Evolutionary conservation across 2,888 invertebrate species (phyloP).

Genomic region (Tortrix viridana): DNA sequence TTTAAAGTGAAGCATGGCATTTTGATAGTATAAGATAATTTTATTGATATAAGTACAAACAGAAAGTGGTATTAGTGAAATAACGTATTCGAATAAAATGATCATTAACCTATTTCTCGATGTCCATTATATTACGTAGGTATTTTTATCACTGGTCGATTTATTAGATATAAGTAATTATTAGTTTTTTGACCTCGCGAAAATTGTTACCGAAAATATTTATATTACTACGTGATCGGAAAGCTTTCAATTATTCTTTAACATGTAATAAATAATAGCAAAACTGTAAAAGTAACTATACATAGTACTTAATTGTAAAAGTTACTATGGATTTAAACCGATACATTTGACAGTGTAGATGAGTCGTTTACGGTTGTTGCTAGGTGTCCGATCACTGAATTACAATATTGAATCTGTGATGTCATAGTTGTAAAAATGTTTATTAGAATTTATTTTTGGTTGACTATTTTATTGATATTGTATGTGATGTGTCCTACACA

Average conservation of each 20-base stretch:
- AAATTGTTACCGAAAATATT: slow-evolving; percentile 52
- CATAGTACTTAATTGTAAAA: too few species aligned
- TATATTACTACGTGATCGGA: slow-evolving; percentile 39
- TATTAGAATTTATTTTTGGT: slow-evolving; percentile 58
- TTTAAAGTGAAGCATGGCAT: slow-evolving; percentile 63
- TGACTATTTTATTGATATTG: slow-evolving; percentile 51
- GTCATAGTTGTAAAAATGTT: slow-evolving; percentile 60
- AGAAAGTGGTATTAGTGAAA: slow-evolving; percentile 37
- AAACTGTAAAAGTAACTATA: not conserved
- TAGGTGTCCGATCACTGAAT: slow-evolving; percentile 40
- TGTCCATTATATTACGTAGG: slow-evolving; percentile 16
- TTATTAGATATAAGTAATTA: slow-evolving; percentile 6
- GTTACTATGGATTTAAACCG: not conserved
- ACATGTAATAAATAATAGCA: not conserved
- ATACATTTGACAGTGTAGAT: not conserved
- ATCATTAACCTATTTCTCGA: slow-evolving; percentile 15
- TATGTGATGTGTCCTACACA: slow-evolving; percentile 60
- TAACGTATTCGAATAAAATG: slow-evolving; percentile 22
- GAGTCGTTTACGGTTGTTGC: not conserved
- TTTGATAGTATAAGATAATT: slow-evolving; percentile 56
- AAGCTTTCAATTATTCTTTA: not conserved
- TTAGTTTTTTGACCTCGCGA: slow-evolving; percentile 44
- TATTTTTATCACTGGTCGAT: slow-evolving; percentile 16
- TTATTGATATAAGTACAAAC: slow-evolving; percentile 51
- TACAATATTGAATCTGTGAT: slow-evolving; percentile 69